A percentile compares a stretch with the other conserved stretches of the same genome.
Conservation (phyloP, 2,113 vertebrate species). For the Marmota flaviventris region DNA sequence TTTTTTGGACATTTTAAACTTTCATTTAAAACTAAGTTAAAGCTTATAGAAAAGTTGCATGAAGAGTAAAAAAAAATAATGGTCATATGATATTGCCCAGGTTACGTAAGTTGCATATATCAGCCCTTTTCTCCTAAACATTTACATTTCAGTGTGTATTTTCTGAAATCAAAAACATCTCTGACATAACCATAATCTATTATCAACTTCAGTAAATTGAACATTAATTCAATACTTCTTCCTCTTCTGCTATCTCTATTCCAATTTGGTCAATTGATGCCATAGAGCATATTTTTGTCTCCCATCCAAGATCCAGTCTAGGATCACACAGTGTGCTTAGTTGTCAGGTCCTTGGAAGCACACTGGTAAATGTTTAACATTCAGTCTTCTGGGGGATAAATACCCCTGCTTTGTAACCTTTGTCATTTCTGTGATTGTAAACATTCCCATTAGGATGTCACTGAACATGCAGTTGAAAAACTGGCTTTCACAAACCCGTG, state of each 20-base stretch:
- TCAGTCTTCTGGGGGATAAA: neutral
- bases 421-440: neutral
- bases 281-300: neutral
- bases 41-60: neutral
- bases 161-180: neutral
- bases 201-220: neutral
- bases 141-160: neutral
- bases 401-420: neutral
- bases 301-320: neutral
- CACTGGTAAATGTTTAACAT: neutral
- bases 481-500: neutral
- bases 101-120: neutral
- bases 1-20: neutral
- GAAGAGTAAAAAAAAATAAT: neutral
- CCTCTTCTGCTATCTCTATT: neutral
- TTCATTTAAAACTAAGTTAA: neutral
- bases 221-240: neutral
- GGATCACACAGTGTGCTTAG: neutral
- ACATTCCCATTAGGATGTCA: neutral
- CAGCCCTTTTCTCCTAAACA: neutral
- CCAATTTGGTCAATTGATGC: neutral
- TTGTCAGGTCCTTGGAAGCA: neutral
- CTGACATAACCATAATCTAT: neutral
- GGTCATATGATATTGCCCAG: neutral
- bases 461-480: neutral